phyloP scores from a whole-genome alignment of 2,113 vertebrate species.

The Amphiprion ocellaris region DNA sequence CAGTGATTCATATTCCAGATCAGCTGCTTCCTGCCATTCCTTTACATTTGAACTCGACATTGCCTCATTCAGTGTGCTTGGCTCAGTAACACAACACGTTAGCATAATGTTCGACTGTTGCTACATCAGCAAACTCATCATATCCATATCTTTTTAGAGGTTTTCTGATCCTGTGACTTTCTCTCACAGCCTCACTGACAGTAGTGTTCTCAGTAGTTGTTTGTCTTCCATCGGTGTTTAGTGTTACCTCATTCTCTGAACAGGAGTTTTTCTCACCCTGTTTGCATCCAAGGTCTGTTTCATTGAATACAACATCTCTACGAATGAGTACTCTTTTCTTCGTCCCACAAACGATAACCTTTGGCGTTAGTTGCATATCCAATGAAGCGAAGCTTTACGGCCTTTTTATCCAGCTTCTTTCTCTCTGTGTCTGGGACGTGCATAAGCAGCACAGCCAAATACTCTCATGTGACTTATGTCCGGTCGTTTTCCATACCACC shows the following conservation, averaged over 20 bases:
- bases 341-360: background rate
- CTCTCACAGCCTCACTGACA: no score
- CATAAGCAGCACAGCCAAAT: constrained; percentile 24
- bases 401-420: constrained; percentile 8
- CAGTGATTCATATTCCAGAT: constrained; percentile 50
- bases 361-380: background rate
- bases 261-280: background rate
- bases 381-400: constrained; percentile 16
- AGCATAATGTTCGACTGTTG: constrained; percentile 33
- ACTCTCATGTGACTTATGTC: constrained; percentile 18
- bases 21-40: constrained; percentile 43
- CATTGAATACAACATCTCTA: background rate
- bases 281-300: background rate
- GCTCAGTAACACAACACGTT: constrained; percentile 27
- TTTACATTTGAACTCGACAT: constrained; percentile 26
- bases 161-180: background rate
- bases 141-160: constrained; percentile 23
- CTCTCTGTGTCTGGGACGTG: constrained; percentile 12
- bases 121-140: constrained; percentile 23
- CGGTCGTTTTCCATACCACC: background rate
- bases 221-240: background rate
- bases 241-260: background rate
- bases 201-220: background rate
- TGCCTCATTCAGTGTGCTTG: constrained; percentile 29
- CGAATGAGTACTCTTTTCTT: background rate